Evolutionary conservation across 2,888 invertebrate species (phyloP).

Genomic region (Philopedon plagiatum): DNA sequence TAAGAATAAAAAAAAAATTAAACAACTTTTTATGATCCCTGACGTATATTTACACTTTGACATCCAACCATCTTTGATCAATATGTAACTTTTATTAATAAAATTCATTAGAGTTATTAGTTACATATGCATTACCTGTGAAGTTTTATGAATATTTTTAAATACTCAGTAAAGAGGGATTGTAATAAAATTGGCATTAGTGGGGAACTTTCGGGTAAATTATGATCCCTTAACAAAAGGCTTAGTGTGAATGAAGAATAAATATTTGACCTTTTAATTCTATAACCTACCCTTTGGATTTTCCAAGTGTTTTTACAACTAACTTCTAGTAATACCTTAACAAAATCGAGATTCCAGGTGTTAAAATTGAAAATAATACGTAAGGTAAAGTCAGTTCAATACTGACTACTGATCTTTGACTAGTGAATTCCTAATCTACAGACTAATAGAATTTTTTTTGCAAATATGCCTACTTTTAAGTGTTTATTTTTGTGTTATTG

Average conservation of each 20-base stretch:
- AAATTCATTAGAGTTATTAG: no score
- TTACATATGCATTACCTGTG: not conserved
- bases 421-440: not conserved
- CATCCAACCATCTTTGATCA: not conserved
- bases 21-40: slow-evolving; percentile 8
- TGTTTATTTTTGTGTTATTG: slow-evolving; percentile 7
- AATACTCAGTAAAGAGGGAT: not conserved
- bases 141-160: not conserved
- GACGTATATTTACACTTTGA: slow-evolving; percentile 1
- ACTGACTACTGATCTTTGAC: not conserved
- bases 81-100: not conserved
- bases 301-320: slow-evolving; percentile 13
- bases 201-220: not conserved
- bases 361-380: not conserved
- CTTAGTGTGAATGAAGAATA: not conserved
- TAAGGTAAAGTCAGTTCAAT: not conserved
- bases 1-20: not conserved
- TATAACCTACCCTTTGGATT: slow-evolving; percentile 3
- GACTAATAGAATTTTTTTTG: slow-evolving; percentile 1
- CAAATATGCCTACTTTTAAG: not conserved
- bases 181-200: not conserved
- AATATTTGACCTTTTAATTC: slow-evolving; percentile 13
- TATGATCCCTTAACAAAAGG: not conserved
- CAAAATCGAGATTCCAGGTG: not conserved
- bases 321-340: slow-evolving; percentile 6